A percentile compares a stretch with the other conserved stretches of the same genome.
Evolutionary conservation across 2,797 vertebrate species (phyloP).

Genomic region (Tachyglossus aculeatus): DNA sequence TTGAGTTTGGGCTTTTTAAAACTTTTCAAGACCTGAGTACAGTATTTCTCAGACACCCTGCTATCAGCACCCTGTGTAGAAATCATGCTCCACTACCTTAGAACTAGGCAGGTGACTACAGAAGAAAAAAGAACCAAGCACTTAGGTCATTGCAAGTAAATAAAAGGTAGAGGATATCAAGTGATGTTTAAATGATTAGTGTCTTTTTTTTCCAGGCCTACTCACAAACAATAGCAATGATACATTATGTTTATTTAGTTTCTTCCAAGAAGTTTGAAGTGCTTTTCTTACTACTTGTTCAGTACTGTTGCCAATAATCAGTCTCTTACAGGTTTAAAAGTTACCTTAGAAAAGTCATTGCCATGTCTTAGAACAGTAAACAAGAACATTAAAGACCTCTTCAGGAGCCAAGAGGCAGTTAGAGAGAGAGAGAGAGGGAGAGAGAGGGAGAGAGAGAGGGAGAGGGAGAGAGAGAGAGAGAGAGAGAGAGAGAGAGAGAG

Average conservation of each 20-base stretch:
- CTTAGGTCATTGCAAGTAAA: not conserved
- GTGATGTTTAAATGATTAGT: not conserved
- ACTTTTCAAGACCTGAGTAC: too few species aligned
- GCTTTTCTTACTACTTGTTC: not conserved
- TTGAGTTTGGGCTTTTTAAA: too few species aligned
- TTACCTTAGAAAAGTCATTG: conserved; percentile 15
- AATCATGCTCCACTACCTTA: too few species aligned
- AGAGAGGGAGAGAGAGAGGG: not conserved
- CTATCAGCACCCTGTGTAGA: too few species aligned
- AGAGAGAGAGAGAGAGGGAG: not conserved
- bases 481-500: not conserved
- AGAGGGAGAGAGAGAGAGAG: not conserved
- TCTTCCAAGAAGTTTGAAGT: not conserved
- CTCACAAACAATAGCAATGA: not conserved
- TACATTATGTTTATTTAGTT: conserved; percentile 16
- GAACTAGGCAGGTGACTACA: too few species aligned
- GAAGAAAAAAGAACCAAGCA: conserved; percentile 15
- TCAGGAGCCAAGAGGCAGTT: conserved; percentile 30
- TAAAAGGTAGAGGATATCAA: conserved; percentile 11
- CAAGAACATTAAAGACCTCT: conserved; percentile 41
- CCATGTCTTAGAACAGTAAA: conserved; percentile 33
- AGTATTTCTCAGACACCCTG: too few species aligned
- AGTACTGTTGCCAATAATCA: conserved; percentile 15
- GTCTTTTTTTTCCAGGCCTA: not conserved
- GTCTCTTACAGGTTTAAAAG: conserved; percentile 27